Evolutionary conservation across 2,888 invertebrate genomes (phyloP), one percentile per base, ranked within the genome.

Genomic region (Subacronicta megacephala): DNA sequence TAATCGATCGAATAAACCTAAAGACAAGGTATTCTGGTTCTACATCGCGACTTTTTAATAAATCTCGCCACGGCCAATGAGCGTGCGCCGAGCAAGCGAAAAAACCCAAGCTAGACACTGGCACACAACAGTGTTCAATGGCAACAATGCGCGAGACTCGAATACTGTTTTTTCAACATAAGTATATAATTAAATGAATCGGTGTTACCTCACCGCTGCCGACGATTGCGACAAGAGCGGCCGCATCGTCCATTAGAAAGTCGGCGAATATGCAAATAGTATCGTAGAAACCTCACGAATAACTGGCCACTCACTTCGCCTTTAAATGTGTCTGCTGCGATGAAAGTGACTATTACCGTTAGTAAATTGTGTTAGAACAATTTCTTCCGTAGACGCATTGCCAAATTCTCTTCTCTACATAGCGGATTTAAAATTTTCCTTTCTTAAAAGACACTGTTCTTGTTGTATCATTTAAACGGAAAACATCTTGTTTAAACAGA

Each of bases 281-380:
- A 92, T 92, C 90, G 93, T 94, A 93, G 93, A 93, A 93, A 93
- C 92, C 92, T 90, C 92, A 93, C 93, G 92, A 94, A 93, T 93
- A 93, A 91, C 93, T 92, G 92, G 90, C 93, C 93, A 92, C 91
- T 92, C 90, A 90, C 92, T 91, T 89, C 85, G 90, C 89, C 90
- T 92, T 90, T 90, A 90, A 90, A 92, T 91, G 90, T 90, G 92
- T 87, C 91, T 91, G 87, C 90, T 89, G 84, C 92, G 92, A 93
- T 92, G 93, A 94, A 94, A 93, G 93, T 93, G 90, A 90, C 92
- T 89, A 88, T 88, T 88, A 90, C 92, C 90, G 92, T 91, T 91
- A 90, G 85, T 88, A 88, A 87, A 90, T 92, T 91, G 88, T 87
- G 89, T 90, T 91, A 89, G 87, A 90, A 87, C 83, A 85, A 89